Base-by-base conservation (phyloP, 1,140 invertebrate genomes). In the Anastrepha ludens region DNA sequence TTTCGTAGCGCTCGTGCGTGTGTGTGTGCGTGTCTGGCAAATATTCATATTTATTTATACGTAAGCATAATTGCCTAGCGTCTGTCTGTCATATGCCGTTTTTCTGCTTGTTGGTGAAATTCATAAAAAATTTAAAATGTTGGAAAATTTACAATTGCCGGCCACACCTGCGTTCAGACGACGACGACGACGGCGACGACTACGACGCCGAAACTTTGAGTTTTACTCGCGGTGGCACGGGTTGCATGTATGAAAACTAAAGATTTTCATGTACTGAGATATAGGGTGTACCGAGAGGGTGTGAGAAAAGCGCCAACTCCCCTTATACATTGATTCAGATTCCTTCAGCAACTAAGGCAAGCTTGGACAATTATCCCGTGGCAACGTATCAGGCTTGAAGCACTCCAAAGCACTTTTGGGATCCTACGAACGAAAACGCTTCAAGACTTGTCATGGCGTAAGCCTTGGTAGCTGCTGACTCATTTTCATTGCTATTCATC, bases 61-160 rank as follows among this genome's bases (percentile, higher is more conserved):
- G 74, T 81, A 81, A 81, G 47, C 74, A 7, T 81, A 55, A 81
- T 58, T 81, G 74, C 74, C 8, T 6, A 15, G 41, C 44, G n/a
- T 55, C 74, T 2, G 74, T 50, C 74, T 81, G 74, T 81, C 74
- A 81, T 81, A 55, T 81, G 15, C n/a, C 50, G 9, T 20, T 20
- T 78, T 20, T 78, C 29, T 6, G 50, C 11, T 55, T 55, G 39
- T 41, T 50, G 17, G 74, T 55, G 47, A 81, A 81, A 55, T 11
- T 58, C 74, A 81, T 81, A 29, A 81, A 81, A 81, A 81, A 81
- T 81, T 81, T 15, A 81, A 81, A 81, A 81, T 55, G 74, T 81
- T 81, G 44, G 74, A 81, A 81, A 81, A 55, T 8, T 81, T 29
- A 74, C 41, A 74, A 74, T 74, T 47, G 67, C 67, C 44, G 67